Percentiles rank a stretch among this genome's conserved stretches.
phyloP scores from a whole-genome alignment of 2,797 vertebrate genomes.

The Tragelaphus oryx region DNA sequence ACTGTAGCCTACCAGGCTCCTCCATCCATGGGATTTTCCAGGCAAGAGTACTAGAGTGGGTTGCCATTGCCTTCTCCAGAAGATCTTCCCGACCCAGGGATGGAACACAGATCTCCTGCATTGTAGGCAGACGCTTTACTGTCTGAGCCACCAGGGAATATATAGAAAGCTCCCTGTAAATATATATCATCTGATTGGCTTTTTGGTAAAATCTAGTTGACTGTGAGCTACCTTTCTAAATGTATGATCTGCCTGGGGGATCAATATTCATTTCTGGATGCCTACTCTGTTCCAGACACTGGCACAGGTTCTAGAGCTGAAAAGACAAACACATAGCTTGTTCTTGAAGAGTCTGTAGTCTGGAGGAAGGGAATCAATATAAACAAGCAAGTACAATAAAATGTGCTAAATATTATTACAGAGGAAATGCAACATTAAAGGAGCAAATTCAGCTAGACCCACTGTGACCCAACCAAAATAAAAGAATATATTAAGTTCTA shows the following conservation, averaged over 20 bases:
- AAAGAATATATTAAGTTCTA: neutral
- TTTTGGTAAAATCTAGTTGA: neutral
- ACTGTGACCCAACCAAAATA: neutral
- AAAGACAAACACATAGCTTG: constrained; percentile 4
- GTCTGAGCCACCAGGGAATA: neutral
- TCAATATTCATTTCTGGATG: neutral
- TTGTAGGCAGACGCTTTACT: too few species aligned
- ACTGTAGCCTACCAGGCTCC: too few species aligned
- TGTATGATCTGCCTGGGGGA: neutral
- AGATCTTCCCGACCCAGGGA: too few species aligned
- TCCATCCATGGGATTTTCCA: too few species aligned
- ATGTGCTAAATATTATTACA: constrained; percentile 8
- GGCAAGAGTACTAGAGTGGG: too few species aligned
- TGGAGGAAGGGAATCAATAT: neutral
- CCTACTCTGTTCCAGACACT: neutral
- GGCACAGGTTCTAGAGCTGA: neutral
- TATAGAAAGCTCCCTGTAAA: neutral
- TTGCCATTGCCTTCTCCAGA: too few species aligned
- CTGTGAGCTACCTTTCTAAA: neutral
- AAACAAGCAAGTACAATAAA: constrained; percentile 25
- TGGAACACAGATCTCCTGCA: too few species aligned
- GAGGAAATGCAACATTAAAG: neutral
- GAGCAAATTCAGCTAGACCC: constrained; percentile 4
- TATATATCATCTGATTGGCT: neutral
- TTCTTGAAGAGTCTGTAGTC: neutral